Base-by-base conservation (phyloP, 2,888 invertebrate genomes). In the Tenthredo notha region DNA sequence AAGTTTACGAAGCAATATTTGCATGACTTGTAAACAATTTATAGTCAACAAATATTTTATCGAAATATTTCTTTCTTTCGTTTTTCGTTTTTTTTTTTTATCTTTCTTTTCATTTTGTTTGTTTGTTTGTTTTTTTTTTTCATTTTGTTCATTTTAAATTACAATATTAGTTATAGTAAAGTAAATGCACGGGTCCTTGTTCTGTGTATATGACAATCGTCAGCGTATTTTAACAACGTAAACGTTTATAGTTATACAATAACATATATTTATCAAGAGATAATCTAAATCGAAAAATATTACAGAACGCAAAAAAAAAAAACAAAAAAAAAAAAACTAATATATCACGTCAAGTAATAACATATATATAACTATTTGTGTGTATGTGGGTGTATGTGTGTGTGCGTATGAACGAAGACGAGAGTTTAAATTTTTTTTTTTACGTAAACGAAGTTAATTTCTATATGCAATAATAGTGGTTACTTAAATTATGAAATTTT, bases 161-260 rank as follows among this genome's bases (percentile, higher is more conserved):
- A 61, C 61, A 65, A 58, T 58, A 80, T 40, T 80, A 78, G n/a
- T 7, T 47, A 77, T 80, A 50, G 25, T 77, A 77, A 61, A 61
- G 90, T 89, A 93, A 93, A 93, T 92, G 93, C 92, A 92, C 90
- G 89, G 91, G 91, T 91, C 89, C 90, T 90, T 90, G 29, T 67
- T 43, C 43, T 40, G 89, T 84, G 37, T 84, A 50, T 84, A 50
- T 88, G 93, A 92, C 92, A 92, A 92, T 92, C 90, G 91, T 91
- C 91, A 92, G 92, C 92, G 93, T 92, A 92, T 92, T 92, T 92
- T 90, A 86, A 92, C 61, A 80, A 40, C 61, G 58, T 80, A 80
- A 61, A 80, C 61, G 58, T 80, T 80, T 58, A 92, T 88, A 72
- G 29, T 84, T 43, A 85, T 87, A 87, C 84, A 85, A 70, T 78